These are phyloP conservation scores for Phenganax stokvisi DNA, from an alignment of 92 coral and sea anemone genomes.

Conservation along the genomic window DNA sequence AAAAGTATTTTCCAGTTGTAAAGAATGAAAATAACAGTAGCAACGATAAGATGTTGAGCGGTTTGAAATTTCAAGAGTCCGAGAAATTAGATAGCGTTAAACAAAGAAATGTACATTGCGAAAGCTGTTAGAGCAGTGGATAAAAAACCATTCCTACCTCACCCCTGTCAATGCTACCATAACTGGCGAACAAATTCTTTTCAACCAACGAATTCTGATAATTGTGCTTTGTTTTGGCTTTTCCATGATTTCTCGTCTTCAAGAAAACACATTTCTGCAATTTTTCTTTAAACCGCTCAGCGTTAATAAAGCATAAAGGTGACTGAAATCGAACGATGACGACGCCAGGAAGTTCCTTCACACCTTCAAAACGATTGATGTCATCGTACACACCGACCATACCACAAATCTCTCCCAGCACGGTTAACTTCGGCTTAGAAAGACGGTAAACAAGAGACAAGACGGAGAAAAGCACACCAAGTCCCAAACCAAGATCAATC, in stretches of 20 bases:
- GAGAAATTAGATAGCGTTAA: too few species aligned
- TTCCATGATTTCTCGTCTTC: not conserved
- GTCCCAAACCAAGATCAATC: conserved; percentile 77
- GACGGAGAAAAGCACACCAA: conserved; percentile 53
- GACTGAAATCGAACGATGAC: conserved; percentile 31
- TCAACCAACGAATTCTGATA: not conserved
- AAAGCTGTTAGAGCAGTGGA: too few species aligned
- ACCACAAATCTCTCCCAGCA: conserved; percentile 21
- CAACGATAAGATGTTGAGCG: too few species aligned
- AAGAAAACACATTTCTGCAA: conserved; percentile 3
- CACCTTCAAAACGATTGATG: conserved; percentile 18
- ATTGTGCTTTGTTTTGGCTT: not conserved
- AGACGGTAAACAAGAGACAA: conserved; percentile 22
- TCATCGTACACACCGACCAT: conserved; percentile 26
- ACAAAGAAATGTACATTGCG: too few species aligned
- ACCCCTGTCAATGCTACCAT: not conserved
- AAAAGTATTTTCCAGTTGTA: not conserved
- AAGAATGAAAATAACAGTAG: not conserved
- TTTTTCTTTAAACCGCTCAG: conserved; percentile 23
- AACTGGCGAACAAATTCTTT: not conserved
- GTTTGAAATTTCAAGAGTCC: too few species aligned
- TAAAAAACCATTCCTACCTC: not conserved
- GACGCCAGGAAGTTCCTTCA: conserved; percentile 8
- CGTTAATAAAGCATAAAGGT: conserved; percentile 28
- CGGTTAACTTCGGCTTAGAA: conserved; percentile 10